Percentiles rank a stretch among this genome's conserved stretches.
phyloP scores from a whole-genome alignment of 2,797 vertebrate genomes.

The Phrynocephalus guinanensis region DNA sequence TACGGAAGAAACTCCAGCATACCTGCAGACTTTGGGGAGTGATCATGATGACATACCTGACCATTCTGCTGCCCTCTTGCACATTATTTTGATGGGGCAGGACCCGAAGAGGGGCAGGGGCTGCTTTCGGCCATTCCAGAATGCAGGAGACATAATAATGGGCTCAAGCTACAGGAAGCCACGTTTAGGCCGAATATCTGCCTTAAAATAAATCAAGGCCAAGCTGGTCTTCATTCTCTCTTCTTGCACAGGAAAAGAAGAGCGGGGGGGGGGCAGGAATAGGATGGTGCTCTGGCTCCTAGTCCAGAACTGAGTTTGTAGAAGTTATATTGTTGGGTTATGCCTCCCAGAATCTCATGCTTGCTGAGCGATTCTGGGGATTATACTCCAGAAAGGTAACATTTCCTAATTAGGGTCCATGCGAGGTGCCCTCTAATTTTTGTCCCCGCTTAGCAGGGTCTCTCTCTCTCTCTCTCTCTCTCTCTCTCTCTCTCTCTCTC shows the following conservation, averaged over 20 bases:
- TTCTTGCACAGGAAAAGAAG: not conserved
- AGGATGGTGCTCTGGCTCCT: no score
- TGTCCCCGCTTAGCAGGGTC: no score
- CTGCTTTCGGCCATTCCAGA: no score
- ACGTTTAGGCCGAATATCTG: no score
- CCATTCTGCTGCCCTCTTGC: not conserved
- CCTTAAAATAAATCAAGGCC: not conserved
- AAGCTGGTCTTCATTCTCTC: not conserved
- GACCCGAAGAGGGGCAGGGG: no score
- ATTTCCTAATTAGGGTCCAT: not conserved
- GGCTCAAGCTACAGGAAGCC: no score
- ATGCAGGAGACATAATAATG: no score
- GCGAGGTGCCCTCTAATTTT: no score
- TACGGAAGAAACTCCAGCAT: not conserved
- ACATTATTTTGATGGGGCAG: not conserved
- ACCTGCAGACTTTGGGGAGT: not conserved
- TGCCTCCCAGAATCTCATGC: not conserved
- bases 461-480: no score
- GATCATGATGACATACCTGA: not conserved
- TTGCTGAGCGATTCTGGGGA: not conserved
- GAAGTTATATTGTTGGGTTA: not conserved
- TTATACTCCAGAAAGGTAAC: not conserved
- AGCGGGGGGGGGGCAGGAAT: no score
- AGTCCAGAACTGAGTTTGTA: not conserved
- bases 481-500: no score